Evolutionary conservation across 2,113 vertebrate genomes (phyloP).

Genomic region (Thryonomys swinderianus): DNA sequence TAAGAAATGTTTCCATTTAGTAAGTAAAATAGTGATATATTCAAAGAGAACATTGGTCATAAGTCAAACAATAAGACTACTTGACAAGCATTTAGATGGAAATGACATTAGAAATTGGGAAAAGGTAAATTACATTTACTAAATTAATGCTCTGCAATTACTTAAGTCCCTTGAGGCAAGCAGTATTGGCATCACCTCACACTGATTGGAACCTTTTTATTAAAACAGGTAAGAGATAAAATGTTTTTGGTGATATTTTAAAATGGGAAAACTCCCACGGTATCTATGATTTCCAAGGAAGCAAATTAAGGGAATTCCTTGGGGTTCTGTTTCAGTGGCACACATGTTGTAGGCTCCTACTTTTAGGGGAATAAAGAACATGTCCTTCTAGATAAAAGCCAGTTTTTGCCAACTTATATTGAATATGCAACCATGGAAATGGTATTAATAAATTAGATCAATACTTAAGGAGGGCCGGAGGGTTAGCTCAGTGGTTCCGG

Average conservation of each 20-base stretch:
- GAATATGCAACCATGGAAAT: neutral
- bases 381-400: neutral
- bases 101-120: slow-evolving; percentile 37
- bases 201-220: slow-evolving; percentile 20
- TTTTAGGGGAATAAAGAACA: slow-evolving; percentile 1
- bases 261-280: slow-evolving; percentile 14
- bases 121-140: slow-evolving; percentile 40
- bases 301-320: neutral
- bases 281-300: slow-evolving; percentile 13
- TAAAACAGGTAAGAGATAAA: slow-evolving; percentile 51
- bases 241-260: slow-evolving; percentile 25
- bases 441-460: slow-evolving; percentile 3
- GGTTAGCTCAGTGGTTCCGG: no score
- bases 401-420: slow-evolving; percentile 1
- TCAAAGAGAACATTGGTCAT: neutral
- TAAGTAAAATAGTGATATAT: slow-evolving; percentile 1
- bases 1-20: slow-evolving; percentile 8
- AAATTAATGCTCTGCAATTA: slow-evolving; percentile 56
- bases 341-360: neutral
- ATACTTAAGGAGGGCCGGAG: no score
- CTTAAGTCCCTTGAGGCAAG: neutral
- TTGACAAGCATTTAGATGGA: slow-evolving; percentile 31
- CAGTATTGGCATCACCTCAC: slow-evolving; percentile 31
- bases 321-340: neutral
- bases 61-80: slow-evolving; percentile 24